Evolutionary conservation across 2,113 vertebrate genomes (phyloP).

Genomic region (Gopherus evgoodei): DNA sequence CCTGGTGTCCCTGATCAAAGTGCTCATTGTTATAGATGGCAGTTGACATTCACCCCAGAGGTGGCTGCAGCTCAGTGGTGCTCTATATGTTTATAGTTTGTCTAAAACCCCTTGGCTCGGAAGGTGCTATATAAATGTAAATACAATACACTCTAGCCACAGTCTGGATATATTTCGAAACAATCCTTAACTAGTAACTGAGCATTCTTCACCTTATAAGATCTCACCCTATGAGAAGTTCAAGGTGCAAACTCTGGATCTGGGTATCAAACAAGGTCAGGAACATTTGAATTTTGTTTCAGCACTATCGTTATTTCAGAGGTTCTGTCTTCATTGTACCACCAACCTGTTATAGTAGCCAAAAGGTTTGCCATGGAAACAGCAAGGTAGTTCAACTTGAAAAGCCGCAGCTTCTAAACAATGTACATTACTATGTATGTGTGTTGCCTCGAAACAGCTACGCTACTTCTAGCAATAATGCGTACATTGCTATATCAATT

Average conservation of each 20-base stretch:
- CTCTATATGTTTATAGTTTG: not conserved
- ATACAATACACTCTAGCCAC: not conserved
- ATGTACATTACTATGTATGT: not conserved
- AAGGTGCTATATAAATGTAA: not conserved
- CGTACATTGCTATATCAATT: not conserved
- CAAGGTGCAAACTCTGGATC: not conserved
- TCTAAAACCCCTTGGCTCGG: not conserved
- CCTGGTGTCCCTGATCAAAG: not conserved
- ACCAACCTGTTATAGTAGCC: not conserved
- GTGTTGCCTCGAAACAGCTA: not conserved
- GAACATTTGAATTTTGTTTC: not conserved
- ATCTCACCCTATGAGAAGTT: not conserved
- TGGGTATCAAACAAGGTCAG: not conserved
- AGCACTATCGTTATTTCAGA: not conserved
- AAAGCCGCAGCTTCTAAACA: constrained; percentile 30
- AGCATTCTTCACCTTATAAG: not conserved
- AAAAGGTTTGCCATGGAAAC: constrained; percentile 40
- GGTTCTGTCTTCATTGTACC: not conserved
- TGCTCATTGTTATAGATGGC: not conserved
- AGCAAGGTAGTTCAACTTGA: constrained; percentile 12
- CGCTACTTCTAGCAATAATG: not conserved
- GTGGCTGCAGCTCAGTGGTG: not conserved
- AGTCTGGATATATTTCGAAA: not conserved
- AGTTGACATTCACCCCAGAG: not conserved
- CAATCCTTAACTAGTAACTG: not conserved